Evolutionary conservation across 2,113 vertebrate species (phyloP), one percentile per base, ranked within the genome.

Genomic region (Hyperoodon ampullatus): DNA sequence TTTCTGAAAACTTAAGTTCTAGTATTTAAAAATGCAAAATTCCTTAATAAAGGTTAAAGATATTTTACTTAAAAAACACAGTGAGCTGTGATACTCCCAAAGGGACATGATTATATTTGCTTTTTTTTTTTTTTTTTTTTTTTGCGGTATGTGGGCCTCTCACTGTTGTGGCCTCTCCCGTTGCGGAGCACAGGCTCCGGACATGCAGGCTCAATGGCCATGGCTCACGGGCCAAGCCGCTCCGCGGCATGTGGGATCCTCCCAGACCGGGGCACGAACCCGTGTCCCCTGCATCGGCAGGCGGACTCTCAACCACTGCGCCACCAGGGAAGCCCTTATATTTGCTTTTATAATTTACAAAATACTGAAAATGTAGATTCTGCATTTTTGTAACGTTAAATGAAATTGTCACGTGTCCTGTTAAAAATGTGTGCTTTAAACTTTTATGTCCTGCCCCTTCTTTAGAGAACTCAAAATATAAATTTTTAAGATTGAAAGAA

Each of bases 401-500:
- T 75, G 23, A 88, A 61, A 66, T n/a, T 24, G 21, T 84, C 33
- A 89, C 10, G 82, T 50, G 58, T 93, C 88, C 68, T 68, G 11
- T 88, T 83, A 65, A 84, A 95, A 71, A 30, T 26, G 3, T 80
- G 70, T 65, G 23, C 44, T 88, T 60, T 61, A 66, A 50, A 50
- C 55, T 28, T 93, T 75, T 70, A 47, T 63, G 19, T 80, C 28
- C 33, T 13, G 3, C 35, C 15, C 2, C 33, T 28, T 71, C 42
- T 90, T 96, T 61, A 60, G 77, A 93, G 77, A 66, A 53, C 13
- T 83, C n/a, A 50, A 72, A 72, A 44, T 71, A 66, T 44, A 96
- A 18, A 66, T 94, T 50, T 95, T 19, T 92, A 58, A 80, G 33
- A 75, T 83, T 96, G 53, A 93, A 87, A 87, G 39, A 84, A 83